A percentile compares a stretch with the other conserved stretches of the same genome.
Evolutionary conservation across 2,888 invertebrate genomes (phyloP).

Genomic region (Zonitis immaculata): DNA sequence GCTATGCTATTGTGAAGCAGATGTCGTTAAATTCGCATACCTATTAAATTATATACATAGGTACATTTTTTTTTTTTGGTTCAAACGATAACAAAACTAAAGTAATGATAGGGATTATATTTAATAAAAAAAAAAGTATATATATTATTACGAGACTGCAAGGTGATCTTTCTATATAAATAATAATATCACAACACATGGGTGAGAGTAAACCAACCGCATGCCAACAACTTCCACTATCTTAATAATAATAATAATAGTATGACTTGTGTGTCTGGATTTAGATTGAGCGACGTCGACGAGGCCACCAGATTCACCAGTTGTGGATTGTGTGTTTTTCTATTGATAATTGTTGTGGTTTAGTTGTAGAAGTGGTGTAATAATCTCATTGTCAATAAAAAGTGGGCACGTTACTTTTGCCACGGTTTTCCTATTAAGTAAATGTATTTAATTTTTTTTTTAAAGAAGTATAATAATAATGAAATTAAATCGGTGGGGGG

Average conservation of each 20-base stretch:
- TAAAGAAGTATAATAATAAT: neutral
- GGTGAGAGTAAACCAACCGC: neutral
- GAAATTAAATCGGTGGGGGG: too few species aligned
- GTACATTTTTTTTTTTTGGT: too few species aligned
- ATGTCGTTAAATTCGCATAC: slow-evolving; percentile 23
- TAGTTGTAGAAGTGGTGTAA: neutral
- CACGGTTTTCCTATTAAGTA: neutral
- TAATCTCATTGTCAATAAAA: neutral
- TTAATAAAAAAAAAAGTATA: too few species aligned
- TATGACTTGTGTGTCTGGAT: neutral
- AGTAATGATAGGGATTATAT: too few species aligned
- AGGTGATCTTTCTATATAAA: neutral
- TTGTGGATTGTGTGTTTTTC: slow-evolving; percentile 3
- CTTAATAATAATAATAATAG: too few species aligned
- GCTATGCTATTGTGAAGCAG: slow-evolving; percentile 30
- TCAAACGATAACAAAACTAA: too few species aligned
- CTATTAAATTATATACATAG: neutral
- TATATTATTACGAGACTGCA: neutral
- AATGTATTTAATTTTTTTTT: too few species aligned
- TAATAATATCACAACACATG: too few species aligned
- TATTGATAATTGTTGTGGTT: neutral
- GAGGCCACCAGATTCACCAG: slow-evolving; percentile 11
- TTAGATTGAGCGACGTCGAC: slow-evolving; percentile 3
- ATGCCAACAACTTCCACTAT: neutral
- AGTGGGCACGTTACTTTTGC: neutral